Conservation (phyloP, 2,797 vertebrate species). For the Myoxocephalus aenaeus region DNA sequence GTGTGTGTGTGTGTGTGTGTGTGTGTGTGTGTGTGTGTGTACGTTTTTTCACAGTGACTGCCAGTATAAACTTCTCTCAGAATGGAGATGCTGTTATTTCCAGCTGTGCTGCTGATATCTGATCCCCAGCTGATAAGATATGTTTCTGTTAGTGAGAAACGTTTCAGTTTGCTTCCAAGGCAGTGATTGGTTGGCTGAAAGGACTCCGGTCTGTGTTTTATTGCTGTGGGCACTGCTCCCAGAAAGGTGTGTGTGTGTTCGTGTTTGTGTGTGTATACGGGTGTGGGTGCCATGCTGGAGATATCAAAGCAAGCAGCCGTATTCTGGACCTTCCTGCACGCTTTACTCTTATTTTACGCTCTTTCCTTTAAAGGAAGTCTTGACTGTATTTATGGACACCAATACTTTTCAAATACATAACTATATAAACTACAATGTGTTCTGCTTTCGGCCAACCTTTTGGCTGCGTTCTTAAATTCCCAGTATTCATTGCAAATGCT, state of each 20-base stretch:
- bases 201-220: conserved; percentile 53
- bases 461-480: not conserved
- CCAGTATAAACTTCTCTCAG: conserved; percentile 48
- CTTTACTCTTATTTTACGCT: conserved; percentile 14
- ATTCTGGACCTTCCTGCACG: conserved; percentile 18
- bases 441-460: not conserved
- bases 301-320: conserved; percentile 31
- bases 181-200: conserved; percentile 56
- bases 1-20: conserved; percentile 15
- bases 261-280: too few species aligned
- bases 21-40: not conserved
- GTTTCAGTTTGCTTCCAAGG: conserved; percentile 51
- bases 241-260: conserved; percentile 6
- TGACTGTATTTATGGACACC: not conserved
- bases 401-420: not conserved
- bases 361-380: conserved; percentile 34
- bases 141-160: conserved; percentile 36
- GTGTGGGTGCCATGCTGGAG: conserved; percentile 25
- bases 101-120: conserved; percentile 64
- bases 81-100: conserved; percentile 55
- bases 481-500: not conserved
- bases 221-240: conserved; percentile 63
- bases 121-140: conserved; percentile 63
- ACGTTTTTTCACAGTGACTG: conserved; percentile 23
- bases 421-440: not conserved